A percentile compares a stretch with the other conserved stretches of the same genome.
These are phyloP conservation scores for Apoda limacodes DNA, from an alignment of 2,888 invertebrate genomes.

Conservation along the genomic window DNA sequence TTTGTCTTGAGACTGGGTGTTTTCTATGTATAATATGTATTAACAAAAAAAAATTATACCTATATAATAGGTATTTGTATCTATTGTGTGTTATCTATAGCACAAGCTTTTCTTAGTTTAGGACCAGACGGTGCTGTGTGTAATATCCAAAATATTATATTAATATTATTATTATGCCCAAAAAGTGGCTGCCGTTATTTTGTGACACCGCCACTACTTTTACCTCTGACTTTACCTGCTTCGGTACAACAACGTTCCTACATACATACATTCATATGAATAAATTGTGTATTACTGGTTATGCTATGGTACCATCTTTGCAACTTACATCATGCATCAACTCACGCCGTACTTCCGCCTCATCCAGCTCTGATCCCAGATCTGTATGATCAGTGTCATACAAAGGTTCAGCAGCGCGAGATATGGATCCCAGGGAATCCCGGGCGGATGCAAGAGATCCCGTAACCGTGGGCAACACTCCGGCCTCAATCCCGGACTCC, in stretches of 20 bases:
- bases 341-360: constrained; percentile 80
- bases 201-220: background rate
- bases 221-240: background rate
- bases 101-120: too few species aligned
- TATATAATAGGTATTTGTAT: too few species aligned
- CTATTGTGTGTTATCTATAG: too few species aligned
- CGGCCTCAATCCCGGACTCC: constrained; percentile 76
- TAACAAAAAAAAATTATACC: too few species aligned
- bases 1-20: too few species aligned
- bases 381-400: constrained; percentile 87
- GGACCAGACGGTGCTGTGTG: too few species aligned
- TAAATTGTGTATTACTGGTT: background rate
- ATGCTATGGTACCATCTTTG: constrained; percentile 8
- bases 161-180: too few species aligned
- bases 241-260: background rate
- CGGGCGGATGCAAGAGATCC: constrained; percentile 72
- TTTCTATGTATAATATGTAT: too few species aligned
- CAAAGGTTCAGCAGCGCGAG: constrained; percentile 71
- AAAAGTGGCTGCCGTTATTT: background rate
- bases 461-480: constrained; percentile 79
- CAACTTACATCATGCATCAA: constrained; percentile 83
- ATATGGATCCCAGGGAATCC: constrained; percentile 69
- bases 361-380: constrained; percentile 83
- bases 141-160: too few species aligned
- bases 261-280: background rate